Conservation (phyloP, 2,797 vertebrate genomes). For the Cryptoblepharus egeriae region DNA sequence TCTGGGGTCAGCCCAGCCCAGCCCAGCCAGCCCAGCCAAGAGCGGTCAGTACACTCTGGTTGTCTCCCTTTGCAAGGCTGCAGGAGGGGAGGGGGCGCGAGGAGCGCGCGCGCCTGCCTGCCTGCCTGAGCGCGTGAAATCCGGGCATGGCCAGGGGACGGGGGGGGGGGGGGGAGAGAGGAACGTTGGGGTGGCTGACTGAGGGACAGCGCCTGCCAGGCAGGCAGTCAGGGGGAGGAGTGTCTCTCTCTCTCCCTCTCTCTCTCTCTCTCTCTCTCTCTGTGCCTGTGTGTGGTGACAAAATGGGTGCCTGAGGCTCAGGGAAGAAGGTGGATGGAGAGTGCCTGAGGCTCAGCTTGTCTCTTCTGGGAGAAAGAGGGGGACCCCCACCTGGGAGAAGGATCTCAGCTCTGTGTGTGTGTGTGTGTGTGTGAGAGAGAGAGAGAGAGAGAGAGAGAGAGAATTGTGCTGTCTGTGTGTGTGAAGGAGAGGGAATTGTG, state of each 20-base stretch:
- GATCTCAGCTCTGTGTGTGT: neutral
- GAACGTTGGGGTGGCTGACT: no score
- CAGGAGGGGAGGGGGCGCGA: neutral
- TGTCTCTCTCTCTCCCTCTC: no score
- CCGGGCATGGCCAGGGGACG: neutral
- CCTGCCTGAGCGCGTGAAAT: slow-evolving; percentile 8
- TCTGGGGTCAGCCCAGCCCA: slow-evolving; percentile 48
- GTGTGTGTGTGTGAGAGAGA: neutral
- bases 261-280: no score
- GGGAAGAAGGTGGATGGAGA: neutral
- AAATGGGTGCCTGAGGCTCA: neutral
- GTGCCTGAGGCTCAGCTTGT: neutral
- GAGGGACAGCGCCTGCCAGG: neutral
- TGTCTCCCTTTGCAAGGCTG: slow-evolving; percentile 35
- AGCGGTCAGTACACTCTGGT: slow-evolving; percentile 42
- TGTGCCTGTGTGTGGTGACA: neutral
- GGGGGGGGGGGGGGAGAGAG: neutral
- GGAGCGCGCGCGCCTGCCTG: slow-evolving; percentile 16
- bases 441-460: no score
- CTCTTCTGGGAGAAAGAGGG: neutral
- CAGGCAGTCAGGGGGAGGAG: neutral
- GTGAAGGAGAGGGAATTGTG: no score
- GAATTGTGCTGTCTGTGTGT: no score
- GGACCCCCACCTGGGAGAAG: no score
- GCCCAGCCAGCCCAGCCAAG: slow-evolving; percentile 30